Percentiles rank a stretch among this genome's conserved stretches.
phyloP scores from a whole-genome alignment of 1,140 invertebrate genomes.

The Andricus grossulariae region DNA sequence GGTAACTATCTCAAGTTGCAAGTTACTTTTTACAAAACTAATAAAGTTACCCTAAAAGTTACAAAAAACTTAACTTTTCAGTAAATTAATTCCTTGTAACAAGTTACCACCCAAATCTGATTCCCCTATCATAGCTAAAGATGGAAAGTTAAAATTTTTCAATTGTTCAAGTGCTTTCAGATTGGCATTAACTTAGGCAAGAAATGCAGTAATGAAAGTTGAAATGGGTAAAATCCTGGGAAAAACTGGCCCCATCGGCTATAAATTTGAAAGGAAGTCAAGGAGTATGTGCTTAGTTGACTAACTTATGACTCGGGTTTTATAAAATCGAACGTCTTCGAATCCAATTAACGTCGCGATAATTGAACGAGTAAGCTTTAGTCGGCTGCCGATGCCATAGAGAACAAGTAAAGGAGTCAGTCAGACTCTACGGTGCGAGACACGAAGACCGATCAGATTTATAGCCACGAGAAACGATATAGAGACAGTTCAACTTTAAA shows the following conservation, averaged over 20 bases:
- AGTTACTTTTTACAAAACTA: too few species aligned
- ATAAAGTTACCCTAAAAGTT: too few species aligned
- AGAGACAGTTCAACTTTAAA: too few species aligned
- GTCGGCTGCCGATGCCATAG: constrained; percentile 3
- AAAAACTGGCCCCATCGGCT: background rate
- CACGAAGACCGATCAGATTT: constrained; percentile 58
- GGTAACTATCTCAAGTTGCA: too few species aligned
- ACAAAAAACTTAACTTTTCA: too few species aligned
- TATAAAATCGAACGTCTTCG: constrained; percentile 31
- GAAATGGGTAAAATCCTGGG: background rate
- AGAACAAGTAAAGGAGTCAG: background rate
- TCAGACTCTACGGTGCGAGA: constrained; percentile 31
- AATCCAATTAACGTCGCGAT: constrained; percentile 29
- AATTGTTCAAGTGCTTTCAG: constrained; percentile 2
- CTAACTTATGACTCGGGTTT: constrained; percentile 25
- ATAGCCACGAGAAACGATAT: constrained; percentile 32
- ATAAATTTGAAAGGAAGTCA: constrained; percentile 28
- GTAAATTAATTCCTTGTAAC: too few species aligned
- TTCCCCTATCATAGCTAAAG: too few species aligned
- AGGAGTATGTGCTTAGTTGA: background rate
- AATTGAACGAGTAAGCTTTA: constrained; percentile 14
- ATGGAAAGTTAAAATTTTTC: too few species aligned
- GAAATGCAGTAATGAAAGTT: background rate
- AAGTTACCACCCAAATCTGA: too few species aligned
- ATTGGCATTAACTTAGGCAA: background rate